Conservation (phyloP, 2,888 invertebrate species). For the Camptogramma bilineatum region DNA sequence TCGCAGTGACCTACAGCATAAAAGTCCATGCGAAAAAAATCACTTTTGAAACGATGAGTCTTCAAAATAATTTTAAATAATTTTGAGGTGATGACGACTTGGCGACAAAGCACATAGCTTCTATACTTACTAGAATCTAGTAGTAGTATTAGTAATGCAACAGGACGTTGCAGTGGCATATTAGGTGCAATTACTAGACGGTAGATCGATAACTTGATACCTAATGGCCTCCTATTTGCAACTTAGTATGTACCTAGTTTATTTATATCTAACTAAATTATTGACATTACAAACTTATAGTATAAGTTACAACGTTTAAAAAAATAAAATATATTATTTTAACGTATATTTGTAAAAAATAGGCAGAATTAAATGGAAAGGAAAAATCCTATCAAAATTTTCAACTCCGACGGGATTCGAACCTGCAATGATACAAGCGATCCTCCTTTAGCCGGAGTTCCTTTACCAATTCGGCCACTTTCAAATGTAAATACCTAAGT, state of each 20-base stretch:
- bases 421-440: too few species aligned
- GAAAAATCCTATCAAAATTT: too few species aligned
- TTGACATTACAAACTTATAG: slow-evolving; percentile 1
- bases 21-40: too few species aligned
- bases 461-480: too few species aligned
- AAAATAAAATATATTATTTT: too few species aligned
- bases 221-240: slow-evolving; percentile 24
- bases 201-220: slow-evolving; percentile 32
- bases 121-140: not conserved
- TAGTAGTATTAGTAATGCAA: not conserved
- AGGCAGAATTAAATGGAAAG: too few species aligned
- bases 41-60: too few species aligned
- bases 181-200: slow-evolving; percentile 15
- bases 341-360: too few species aligned
- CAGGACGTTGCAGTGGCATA: not conserved
- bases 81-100: not conserved
- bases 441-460: too few species aligned
- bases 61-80: not conserved
- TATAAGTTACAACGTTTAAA: not conserved
- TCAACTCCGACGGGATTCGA: too few species aligned
- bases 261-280: slow-evolving; percentile 3
- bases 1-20: too few species aligned
- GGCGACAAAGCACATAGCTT: not conserved
- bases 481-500: too few species aligned
- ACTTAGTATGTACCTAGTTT: not conserved